Evolutionary conservation across 1,140 invertebrate species (phyloP).

Genomic region (Drosophila persimilis): DNA sequence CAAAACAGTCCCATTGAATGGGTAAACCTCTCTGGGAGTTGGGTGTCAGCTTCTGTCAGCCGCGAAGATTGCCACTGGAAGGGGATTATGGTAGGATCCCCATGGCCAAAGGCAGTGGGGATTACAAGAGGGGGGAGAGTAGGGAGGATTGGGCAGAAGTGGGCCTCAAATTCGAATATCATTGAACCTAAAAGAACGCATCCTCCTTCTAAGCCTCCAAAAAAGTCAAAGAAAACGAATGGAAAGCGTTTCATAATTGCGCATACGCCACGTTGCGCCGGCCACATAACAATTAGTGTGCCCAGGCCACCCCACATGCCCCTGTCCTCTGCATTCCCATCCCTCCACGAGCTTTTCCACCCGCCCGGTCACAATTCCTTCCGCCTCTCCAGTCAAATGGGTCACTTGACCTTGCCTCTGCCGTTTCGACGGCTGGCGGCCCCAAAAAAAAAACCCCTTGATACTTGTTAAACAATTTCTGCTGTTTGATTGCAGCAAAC

Average conservation of each 20-base stretch:
- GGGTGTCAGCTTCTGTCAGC: not conserved
- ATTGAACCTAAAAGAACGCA: too few relatives aligned
- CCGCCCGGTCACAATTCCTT: not conserved
- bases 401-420: constrained; percentile 58
- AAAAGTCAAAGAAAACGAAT: too few relatives aligned
- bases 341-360: not conserved
- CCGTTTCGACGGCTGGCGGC: constrained; percentile 39
- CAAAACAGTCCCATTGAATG: constrained; percentile 2
- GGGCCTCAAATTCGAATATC: too few relatives aligned
- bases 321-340: not conserved
- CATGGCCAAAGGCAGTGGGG: not conserved
- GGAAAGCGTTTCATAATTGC: too few relatives aligned
- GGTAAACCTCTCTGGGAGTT: constrained; percentile 4
- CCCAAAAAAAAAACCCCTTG: constrained; percentile 39
- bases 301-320: not conserved
- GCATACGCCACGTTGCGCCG: constrained; percentile 1
- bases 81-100: not conserved
- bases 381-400: constrained; percentile 15
- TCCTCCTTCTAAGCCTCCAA: too few relatives aligned
- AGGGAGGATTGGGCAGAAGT: too few relatives aligned
- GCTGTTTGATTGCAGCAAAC: constrained; percentile 48
- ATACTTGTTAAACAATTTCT: constrained; percentile 61
- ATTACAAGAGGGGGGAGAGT: not conserved
- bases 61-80: not conserved
- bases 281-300: not conserved